phyloP scores from a whole-genome alignment of 2,888 invertebrate species.

The Darwinula stevensoni region DNA sequence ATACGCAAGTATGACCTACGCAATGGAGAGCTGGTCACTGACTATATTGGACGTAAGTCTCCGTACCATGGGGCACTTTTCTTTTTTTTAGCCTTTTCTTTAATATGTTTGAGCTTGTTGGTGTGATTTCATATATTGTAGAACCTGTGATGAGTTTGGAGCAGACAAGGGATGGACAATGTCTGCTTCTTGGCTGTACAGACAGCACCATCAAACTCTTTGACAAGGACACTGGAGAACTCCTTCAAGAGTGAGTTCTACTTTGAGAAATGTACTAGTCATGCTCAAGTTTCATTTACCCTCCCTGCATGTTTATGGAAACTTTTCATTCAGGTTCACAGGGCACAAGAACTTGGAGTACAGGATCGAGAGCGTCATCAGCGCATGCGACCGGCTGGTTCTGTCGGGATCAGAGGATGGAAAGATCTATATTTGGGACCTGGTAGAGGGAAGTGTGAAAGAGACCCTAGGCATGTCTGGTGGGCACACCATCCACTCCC shows the following conservation, averaged over 20 bases:
- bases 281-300: too few species aligned
- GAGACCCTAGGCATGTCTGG: too few species aligned
- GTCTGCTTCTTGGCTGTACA: slow-evolving; percentile 62
- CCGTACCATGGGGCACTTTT: too few species aligned
- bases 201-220: slow-evolving; percentile 44
- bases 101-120: too few species aligned
- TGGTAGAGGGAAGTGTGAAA: too few species aligned
- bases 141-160: slow-evolving; percentile 23
- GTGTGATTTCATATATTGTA: too few species aligned
- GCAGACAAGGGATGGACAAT: slow-evolving; percentile 76
- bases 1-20: slow-evolving; percentile 70
- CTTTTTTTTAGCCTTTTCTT: too few species aligned
- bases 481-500: too few species aligned
- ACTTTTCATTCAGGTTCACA: slow-evolving; percentile 27
- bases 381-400: slow-evolving; percentile 51
- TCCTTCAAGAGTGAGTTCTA: slow-evolving; percentile 39
- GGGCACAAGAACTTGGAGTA: slow-evolving; percentile 59
- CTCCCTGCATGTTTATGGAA: too few species aligned
- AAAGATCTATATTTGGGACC: slow-evolving; percentile 45
- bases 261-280: too few species aligned
- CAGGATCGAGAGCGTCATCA: slow-evolving; percentile 57
- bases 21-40: slow-evolving; percentile 45
- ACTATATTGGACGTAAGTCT: slow-evolving; percentile 61
- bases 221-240: slow-evolving; percentile 56
- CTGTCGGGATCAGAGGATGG: slow-evolving; percentile 74